A percentile compares a stretch with the other conserved stretches of the same genome.
phyloP scores from a whole-genome alignment of 2,113 vertebrate genomes.

The Sprattus sprattus region DNA sequence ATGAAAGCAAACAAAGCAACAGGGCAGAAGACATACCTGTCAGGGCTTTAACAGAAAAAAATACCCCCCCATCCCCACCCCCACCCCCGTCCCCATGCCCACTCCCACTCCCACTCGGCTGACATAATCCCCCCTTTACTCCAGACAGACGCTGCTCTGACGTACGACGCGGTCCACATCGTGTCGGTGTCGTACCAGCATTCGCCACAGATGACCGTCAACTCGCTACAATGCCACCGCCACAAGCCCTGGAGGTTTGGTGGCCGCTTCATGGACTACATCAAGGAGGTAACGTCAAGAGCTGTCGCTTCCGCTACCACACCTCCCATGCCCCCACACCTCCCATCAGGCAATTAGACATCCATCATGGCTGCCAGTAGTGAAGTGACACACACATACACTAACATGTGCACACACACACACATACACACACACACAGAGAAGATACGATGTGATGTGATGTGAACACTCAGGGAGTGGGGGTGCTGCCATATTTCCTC shows the following conservation, averaged over 20 bases:
- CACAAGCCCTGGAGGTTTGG: slow-evolving; percentile 99
- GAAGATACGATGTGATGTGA: neutral
- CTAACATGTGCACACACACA: neutral
- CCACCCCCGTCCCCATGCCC: neutral
- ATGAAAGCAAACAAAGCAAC: neutral
- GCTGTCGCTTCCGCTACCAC: neutral
- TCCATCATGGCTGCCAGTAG: neutral
- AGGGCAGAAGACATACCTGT: neutral
- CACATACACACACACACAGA: neutral
- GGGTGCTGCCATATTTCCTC: neutral
- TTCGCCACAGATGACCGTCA: slow-evolving; percentile 95
- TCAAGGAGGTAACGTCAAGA: slow-evolving; percentile 87
- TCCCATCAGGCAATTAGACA: neutral
- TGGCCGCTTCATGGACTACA: slow-evolving; percentile 94
- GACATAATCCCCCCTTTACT: slow-evolving; percentile 76
- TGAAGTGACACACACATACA: neutral
- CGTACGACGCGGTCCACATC: slow-evolving; percentile 97
- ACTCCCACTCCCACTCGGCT: slow-evolving; percentile 45
- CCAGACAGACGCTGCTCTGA: slow-evolving; percentile 96
- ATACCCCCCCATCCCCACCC: neutral
- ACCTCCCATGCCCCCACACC: neutral
- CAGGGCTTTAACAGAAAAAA: neutral
- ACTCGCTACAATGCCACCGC: slow-evolving; percentile 96
- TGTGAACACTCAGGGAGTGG: neutral
- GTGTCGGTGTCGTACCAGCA: slow-evolving; percentile 98